These are phyloP conservation scores for Morbakka virulenta DNA, from an alignment of 30 jellyfish, hydroid and myxozoan genomes.

Conservation along the genomic window DNA sequence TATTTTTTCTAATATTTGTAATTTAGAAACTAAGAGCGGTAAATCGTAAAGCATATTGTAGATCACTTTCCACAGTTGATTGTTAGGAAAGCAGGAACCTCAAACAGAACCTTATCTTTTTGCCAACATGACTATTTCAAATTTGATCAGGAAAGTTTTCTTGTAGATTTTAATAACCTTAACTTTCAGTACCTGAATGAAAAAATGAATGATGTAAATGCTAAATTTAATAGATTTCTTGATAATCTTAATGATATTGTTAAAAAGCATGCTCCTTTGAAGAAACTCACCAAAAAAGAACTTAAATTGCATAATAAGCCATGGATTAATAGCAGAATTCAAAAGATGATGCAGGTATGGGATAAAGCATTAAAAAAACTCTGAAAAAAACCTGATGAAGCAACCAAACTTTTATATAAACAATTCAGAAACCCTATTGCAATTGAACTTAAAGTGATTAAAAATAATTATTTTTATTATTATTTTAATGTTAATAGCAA, in stretches of 20 bases:
- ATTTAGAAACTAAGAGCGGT: conserved; percentile 45
- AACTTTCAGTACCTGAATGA: conserved; percentile 2
- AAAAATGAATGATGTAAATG: not conserved
- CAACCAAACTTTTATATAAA: conserved; percentile 5
- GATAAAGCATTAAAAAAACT: conserved; percentile 7
- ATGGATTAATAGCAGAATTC: conserved; percentile 37
- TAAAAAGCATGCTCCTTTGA: conserved; percentile 29
- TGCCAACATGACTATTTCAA: conserved; percentile 35
- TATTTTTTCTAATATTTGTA: conserved; percentile 40
- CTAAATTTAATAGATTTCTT: conserved; percentile 13
- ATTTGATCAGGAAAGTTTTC: conserved; percentile 9
- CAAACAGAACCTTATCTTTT: not conserved
- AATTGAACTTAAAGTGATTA: conserved; percentile 9
- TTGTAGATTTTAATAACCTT: not conserved
- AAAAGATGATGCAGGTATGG: conserved; percentile 21
- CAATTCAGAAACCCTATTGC: conserved; percentile 37
- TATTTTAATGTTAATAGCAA: conserved; percentile 11
- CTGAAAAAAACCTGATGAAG: conserved; percentile 15
- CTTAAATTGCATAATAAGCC: conserved; percentile 21
- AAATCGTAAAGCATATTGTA: conserved; percentile 24
- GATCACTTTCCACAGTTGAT: conserved; percentile 42
- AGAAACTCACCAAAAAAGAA: conserved; percentile 25
- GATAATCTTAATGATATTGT: conserved; percentile 10
- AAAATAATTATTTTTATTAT: conserved; percentile 14
- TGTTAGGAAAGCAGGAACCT: conserved; percentile 32